These are phyloP conservation scores for Adelges cooleyi DNA, from an alignment of 1,140 invertebrate species.

Conservation along the genomic window DNA sequence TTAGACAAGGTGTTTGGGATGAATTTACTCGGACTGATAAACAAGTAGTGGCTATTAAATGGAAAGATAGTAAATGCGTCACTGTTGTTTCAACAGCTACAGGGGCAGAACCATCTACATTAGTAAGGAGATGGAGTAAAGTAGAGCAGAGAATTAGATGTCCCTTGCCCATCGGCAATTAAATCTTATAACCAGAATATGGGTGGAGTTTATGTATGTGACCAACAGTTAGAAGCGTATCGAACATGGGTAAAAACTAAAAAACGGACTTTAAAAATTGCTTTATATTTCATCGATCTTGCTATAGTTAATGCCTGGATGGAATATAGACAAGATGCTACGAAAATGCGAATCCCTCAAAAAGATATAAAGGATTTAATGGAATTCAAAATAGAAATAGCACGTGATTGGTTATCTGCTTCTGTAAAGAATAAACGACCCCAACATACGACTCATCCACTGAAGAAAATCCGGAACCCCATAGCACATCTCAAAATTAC, in stretches of 20 bases:
- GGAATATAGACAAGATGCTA: conserved; percentile 32
- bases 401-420: not conserved
- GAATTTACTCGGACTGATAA: conserved; percentile 26
- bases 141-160: conserved; percentile 30
- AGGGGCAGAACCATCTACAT: not conserved
- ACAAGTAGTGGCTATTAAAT: conserved; percentile 36
- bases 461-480: not conserved
- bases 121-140: not conserved
- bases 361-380: conserved; percentile 29
- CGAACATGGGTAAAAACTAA: conserved; percentile 34
- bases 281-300: conserved; percentile 35
- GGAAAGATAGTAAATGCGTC: conserved; percentile 40
- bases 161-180: conserved; percentile 33
- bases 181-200: conserved; percentile 36
- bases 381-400: conserved; percentile 13
- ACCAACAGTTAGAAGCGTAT: conserved; percentile 34
- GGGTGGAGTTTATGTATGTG: conserved; percentile 36
- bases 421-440: not conserved
- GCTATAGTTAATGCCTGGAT: conserved; percentile 36
- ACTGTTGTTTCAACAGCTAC: conserved; percentile 33
- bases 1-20: conserved; percentile 35
- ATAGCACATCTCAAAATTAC: not conserved
- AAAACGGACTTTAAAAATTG: conserved; percentile 35
- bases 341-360: conserved; percentile 7
- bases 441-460: not conserved